Conservation (phyloP, 2,797 vertebrate genomes). For the Parauchenoglanis punctatus region DNA sequence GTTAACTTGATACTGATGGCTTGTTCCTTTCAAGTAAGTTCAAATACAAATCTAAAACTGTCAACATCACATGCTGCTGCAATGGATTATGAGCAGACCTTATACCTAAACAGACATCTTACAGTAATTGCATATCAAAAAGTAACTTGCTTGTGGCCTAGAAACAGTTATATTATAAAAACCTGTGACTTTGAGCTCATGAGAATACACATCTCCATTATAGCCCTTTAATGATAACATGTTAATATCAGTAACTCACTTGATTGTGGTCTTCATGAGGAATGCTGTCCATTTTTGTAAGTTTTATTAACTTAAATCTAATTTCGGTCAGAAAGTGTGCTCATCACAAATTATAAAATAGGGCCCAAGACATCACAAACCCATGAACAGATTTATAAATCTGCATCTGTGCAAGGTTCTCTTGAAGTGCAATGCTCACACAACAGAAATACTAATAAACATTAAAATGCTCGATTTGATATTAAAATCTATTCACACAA, state of each 20-base stretch:
- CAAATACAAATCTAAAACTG: slow-evolving; percentile 17
- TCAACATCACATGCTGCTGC: neutral
- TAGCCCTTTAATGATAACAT: neutral
- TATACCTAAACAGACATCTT: neutral
- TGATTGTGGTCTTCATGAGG: neutral
- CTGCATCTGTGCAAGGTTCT: neutral
- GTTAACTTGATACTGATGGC: slow-evolving; percentile 11
- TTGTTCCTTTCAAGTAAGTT: slow-evolving; percentile 15
- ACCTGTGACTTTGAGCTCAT: neutral
- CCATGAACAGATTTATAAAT: neutral
- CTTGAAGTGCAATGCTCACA: too few relatives aligned
- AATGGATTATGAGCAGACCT: neutral
- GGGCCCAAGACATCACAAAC: neutral
- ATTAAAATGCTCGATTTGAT: neutral
- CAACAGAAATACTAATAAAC: neutral
- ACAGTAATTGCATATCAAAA: neutral
- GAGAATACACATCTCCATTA: slow-evolving; percentile 1
- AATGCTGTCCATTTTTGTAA: neutral
- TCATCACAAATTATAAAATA: neutral
- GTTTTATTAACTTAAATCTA: too few relatives aligned
- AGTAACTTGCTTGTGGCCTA: neutral
- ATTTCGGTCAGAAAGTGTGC: neutral
- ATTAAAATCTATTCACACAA: neutral
- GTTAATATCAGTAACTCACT: neutral
- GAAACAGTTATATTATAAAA: slow-evolving; percentile 12